Evolutionary conservation across 2,797 vertebrate species (phyloP), one percentile per base, ranked within the genome.

Genomic region (Sphenodon punctatus): DNA sequence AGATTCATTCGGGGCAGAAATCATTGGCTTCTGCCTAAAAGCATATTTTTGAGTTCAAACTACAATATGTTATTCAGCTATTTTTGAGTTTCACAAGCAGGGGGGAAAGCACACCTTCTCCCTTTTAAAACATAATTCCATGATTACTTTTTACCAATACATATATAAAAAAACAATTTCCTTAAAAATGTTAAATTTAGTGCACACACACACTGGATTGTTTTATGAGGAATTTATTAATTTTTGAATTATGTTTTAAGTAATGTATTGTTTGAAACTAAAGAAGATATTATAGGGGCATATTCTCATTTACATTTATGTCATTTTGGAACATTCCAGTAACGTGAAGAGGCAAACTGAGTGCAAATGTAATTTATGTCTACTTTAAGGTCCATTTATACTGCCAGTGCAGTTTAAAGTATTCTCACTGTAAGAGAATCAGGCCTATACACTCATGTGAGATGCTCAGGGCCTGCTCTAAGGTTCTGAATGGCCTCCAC

Each of bases 1-100:
- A 82, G 51, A 60, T 48, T 58, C 74, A 79, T 49, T 76, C 41
- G 72, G 39, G 12, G 42, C 66, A 74, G 6, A 88, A 88, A 88
- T 65, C 8, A 23, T 23, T 48, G 27, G 7, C 1, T 73, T 77
- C 67, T 59, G 42, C 63, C 85, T 15, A 63, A 32, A 34, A 55
- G 36, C 13, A 58, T 19, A 55, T 55, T 48, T 73, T 61, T 75
- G 51, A 82, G 88, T 55, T 69, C 8, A 70, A 51, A 69, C 3
- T 61, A 59, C 72, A 75, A 60, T 46, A 80, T 6, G n/a, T n/a
- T n/a, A n/a, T n/a, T 25, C 3, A 15, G 1, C 6, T 66, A 13
- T 48, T 78, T 23, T 63, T 64, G 27, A 71, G 23, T 78, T 48
- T 59, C 58, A 58, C 32, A 55, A 10, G 58, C 58, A 34, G 34